Percentiles rank a stretch among this genome's conserved stretches.
Evolutionary conservation across 2,888 invertebrate species (phyloP).

Genomic region (Drosophila mettleri): DNA sequence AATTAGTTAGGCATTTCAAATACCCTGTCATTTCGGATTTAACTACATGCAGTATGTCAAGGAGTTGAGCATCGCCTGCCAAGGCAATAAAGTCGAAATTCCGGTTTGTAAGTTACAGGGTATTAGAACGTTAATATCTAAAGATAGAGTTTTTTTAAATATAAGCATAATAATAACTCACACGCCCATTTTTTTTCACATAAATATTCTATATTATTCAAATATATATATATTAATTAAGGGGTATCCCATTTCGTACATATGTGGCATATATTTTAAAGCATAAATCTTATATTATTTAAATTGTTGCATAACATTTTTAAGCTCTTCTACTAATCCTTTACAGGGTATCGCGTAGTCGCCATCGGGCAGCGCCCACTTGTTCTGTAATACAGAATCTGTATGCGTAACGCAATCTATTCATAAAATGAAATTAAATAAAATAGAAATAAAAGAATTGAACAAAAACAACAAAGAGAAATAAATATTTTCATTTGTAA

Average conservation of each 20-base stretch:
- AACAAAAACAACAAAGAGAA: slow-evolving; percentile 56
- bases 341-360: slow-evolving; percentile 22
- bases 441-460: slow-evolving; percentile 47
- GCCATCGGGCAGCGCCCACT: neutral
- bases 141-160: no score
- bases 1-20: slow-evolving; percentile 38
- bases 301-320: no score
- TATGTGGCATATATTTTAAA: no score
- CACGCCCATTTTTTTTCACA: no score
- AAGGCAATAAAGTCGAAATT: neutral
- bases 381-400: slow-evolving; percentile 45
- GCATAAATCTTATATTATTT: no score
- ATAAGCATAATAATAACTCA: no score
- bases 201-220: no score
- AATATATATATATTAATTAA: no score
- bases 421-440: slow-evolving; percentile 82
- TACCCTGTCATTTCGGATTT: neutral
- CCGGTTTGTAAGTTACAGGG: neutral
- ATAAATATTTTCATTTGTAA: slow-evolving; percentile 82
- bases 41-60: neutral
- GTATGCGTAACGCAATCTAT: slow-evolving; percentile 82
- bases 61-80: neutral
- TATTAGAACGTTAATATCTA: no score
- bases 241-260: neutral
- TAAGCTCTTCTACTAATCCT: neutral